Percentiles rank a stretch among this genome's conserved stretches.
These are phyloP conservation scores for Drosophila mojavensis DNA, from an alignment of 1,140 invertebrate genomes.

Conservation along the genomic window DNA sequence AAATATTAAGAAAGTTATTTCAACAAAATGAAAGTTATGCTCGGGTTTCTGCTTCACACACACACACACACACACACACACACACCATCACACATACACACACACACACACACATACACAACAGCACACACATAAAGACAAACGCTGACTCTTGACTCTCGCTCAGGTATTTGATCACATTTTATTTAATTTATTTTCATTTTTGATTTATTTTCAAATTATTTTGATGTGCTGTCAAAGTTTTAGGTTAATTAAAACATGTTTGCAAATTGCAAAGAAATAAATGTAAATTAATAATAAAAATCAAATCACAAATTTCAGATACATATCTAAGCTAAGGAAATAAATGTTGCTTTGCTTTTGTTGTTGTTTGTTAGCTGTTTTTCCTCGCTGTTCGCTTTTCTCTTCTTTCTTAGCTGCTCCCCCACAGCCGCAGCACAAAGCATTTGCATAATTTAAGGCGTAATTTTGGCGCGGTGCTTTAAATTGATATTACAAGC, in stretches of 20 bases:
- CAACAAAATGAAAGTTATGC: constrained; percentile 66
- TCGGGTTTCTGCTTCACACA: constrained; percentile 10
- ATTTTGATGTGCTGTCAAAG: constrained; percentile 34
- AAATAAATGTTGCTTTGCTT: constrained; percentile 4
- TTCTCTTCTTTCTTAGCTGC: neutral
- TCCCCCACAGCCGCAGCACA: constrained; percentile 18
- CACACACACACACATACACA: constrained; percentile 12
- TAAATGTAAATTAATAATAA: neutral
- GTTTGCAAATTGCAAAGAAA: constrained; percentile 6
- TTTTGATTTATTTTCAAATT: constrained; percentile 48
- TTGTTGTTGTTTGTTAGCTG: neutral
- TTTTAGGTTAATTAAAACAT: constrained; percentile 32
- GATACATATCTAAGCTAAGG: constrained; percentile 25
- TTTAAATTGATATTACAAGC: constrained; percentile 75
- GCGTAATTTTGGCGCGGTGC: constrained; percentile 63
- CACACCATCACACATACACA: too few species aligned
- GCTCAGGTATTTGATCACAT: constrained; percentile 44
- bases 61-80: constrained; percentile 18
- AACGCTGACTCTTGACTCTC: constrained; percentile 19
- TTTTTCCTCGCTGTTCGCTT: constrained; percentile 1
- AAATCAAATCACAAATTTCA: constrained; percentile 16
- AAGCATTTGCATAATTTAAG: constrained; percentile 70
- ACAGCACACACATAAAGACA: neutral
- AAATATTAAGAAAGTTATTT: constrained; percentile 78
- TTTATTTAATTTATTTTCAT: constrained; percentile 19